Conservation (phyloP, 1,140 invertebrate genomes). For the Limonius californicus region DNA sequence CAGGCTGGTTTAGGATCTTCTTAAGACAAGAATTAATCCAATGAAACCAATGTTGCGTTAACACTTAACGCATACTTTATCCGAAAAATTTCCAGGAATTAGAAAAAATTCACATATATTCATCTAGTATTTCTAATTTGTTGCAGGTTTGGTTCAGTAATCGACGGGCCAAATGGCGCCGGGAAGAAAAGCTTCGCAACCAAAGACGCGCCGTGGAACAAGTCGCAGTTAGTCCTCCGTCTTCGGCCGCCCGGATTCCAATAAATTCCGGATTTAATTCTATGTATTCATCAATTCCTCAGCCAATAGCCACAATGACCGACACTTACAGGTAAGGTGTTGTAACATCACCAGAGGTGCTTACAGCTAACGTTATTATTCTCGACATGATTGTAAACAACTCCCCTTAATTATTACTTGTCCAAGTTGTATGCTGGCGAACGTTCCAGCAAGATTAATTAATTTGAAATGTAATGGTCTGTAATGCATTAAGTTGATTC, state of each 20-base stretch:
- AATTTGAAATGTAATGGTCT: constrained; percentile 27
- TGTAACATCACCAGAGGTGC: too few species aligned
- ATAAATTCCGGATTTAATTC: constrained; percentile 77
- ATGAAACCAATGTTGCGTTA: too few species aligned
- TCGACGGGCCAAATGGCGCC: constrained; percentile 94
- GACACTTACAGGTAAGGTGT: constrained; percentile 72
- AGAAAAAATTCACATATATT: too few species aligned
- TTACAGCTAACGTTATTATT: not conserved
- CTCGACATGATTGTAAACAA: not conserved
- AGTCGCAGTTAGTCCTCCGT: constrained; percentile 52
- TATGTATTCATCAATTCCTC: constrained; percentile 81
- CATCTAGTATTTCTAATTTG: too few species aligned
- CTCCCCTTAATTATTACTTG: constrained; percentile 4
- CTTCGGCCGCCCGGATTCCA: constrained; percentile 56
- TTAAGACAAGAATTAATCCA: too few species aligned
- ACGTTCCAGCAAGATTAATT: constrained; percentile 23
- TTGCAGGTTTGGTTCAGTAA: constrained; percentile 96
- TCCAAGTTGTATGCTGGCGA: not conserved
- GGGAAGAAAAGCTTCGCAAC: constrained; percentile 94
- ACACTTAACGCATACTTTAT: too few species aligned
- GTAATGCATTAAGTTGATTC: constrained; percentile 27
- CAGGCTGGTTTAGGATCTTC: too few species aligned
- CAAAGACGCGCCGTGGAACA: constrained; percentile 64
- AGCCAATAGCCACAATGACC: constrained; percentile 76
- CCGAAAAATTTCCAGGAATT: too few species aligned